Base-by-base conservation (phyloP, 2,797 vertebrate genomes). In the Sternarchorhynchus goeldii region DNA sequence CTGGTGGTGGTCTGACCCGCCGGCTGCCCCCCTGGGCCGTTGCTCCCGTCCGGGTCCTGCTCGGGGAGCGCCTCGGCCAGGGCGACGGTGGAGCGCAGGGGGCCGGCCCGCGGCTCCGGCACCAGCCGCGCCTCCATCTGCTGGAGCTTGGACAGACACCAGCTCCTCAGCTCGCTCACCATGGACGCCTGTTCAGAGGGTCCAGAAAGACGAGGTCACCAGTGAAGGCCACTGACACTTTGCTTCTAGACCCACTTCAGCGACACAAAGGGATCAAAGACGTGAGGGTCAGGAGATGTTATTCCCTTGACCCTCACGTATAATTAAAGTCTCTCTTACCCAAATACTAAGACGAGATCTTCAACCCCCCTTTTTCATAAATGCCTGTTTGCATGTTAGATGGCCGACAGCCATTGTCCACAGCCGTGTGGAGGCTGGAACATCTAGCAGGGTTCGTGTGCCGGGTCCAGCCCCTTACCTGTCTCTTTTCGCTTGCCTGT, bases 71-170 rank as follows among this genome's bases (percentile, higher is more conserved):
- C 92, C 64, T 95, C 94, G 0, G 89, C 90, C 17, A 87, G 88
- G 57, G 95, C 95, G 16, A 88, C 84, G 32, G 81, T 86, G 63
- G 69, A 85, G 21, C 39, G 83, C 73, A 87, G 85, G 66, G 74
- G 82, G 72, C 70, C 5, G 39, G 75, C 6, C 65, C 87, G 84
- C 69, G 91, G 89, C 25, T 96, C 95, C 73, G 93, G 94, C 20
- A 91, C 92, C 83, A 96, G 90, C 69, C 91, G 94, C 59, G 92
- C 84, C 87, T 99, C 96, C 87, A 97, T 91, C 87, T 92, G 94
- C 85, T 98, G 96, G 84, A 99, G 95, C 91, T 96, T 98, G 76
- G 96, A 89, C 89, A 95, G 83, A 89, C 96, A 99, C 97, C 97
- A 99, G 81, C 90, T 95, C 92, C 99, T 98, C 88, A 99, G 91